Conservation (phyloP, 2,113 vertebrate genomes). For the Toxotes jaculatrix region DNA sequence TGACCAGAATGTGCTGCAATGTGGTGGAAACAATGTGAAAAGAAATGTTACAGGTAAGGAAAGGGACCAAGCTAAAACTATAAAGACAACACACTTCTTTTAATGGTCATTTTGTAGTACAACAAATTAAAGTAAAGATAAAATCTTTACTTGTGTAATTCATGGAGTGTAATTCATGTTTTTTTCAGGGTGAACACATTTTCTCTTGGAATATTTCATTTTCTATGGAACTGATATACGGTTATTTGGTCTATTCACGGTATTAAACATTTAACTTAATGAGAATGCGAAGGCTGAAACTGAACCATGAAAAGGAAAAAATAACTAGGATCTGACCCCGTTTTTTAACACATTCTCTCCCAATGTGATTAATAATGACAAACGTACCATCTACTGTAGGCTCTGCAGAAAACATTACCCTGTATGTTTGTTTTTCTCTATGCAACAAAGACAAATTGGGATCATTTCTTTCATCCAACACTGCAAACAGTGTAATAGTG, state of each 20-base stretch:
- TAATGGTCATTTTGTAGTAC: too few relatives aligned
- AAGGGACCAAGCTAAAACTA: too few relatives aligned
- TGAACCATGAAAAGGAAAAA: neutral
- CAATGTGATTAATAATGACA: slow-evolving; percentile 30
- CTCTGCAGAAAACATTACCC: neutral
- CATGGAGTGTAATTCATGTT: too few relatives aligned
- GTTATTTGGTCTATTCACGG: neutral
- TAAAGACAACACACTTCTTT: too few relatives aligned
- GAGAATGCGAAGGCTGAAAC: neutral
- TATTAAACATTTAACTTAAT: neutral
- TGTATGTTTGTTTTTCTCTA: slow-evolving; percentile 3
- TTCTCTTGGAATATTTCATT: too few relatives aligned
- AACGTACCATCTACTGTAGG: neutral
- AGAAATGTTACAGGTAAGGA: too few relatives aligned
- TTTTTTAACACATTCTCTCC: neutral
- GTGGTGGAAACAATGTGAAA: too few relatives aligned
- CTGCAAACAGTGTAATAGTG: neutral
- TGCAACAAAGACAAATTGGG: slow-evolving; percentile 35
- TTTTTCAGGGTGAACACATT: too few relatives aligned
- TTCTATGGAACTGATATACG: neutral
- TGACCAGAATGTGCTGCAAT: slow-evolving; percentile 5
- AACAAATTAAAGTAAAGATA: too few relatives aligned
- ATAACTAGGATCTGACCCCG: neutral
- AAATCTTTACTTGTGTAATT: too few relatives aligned
- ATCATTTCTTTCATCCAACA: slow-evolving; percentile 4